Percentiles rank a stretch among this genome's conserved stretches.
Evolutionary conservation across 2,888 invertebrate species (phyloP).

Genomic region (Smittia aterrima): DNA sequence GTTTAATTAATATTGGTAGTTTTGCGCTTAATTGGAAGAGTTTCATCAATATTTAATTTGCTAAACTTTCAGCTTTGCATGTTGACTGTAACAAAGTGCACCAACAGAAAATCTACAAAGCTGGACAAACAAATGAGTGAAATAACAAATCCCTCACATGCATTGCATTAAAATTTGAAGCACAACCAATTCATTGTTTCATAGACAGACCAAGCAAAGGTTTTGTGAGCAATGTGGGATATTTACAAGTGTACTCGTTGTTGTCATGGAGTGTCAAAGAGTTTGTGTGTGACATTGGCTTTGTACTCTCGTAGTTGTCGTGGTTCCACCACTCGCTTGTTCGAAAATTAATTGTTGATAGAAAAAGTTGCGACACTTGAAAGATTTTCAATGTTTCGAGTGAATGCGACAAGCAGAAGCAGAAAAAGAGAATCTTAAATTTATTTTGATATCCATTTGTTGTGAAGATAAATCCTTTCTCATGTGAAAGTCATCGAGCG

Average conservation of each 20-base stretch:
- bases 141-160: not conserved
- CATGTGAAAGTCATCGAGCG: not conserved
- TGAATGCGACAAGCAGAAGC: too few species aligned
- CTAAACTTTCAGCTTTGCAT: not conserved
- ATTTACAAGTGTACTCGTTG: too few species aligned
- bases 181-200: not conserved
- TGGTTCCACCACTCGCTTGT: too few species aligned
- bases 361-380: too few species aligned
- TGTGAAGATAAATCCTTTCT: not conserved
- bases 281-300: too few species aligned
- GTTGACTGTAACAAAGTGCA: not conserved
- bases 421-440: not conserved
- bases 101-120: not conserved
- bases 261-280: too few species aligned
- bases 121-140: not conserved
- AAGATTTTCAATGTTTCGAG: too few species aligned
- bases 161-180: not conserved
- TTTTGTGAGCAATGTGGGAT: not conserved
- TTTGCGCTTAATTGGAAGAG: conserved; percentile 25
- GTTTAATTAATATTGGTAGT: not conserved
- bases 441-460: too few species aligned
- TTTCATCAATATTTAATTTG: conserved; percentile 40
- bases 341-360: too few species aligned
- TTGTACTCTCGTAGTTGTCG: too few species aligned
- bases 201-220: not conserved